phyloP scores from a whole-genome alignment of 2,888 invertebrate species.

The Sarcophaga caerulescens region DNA sequence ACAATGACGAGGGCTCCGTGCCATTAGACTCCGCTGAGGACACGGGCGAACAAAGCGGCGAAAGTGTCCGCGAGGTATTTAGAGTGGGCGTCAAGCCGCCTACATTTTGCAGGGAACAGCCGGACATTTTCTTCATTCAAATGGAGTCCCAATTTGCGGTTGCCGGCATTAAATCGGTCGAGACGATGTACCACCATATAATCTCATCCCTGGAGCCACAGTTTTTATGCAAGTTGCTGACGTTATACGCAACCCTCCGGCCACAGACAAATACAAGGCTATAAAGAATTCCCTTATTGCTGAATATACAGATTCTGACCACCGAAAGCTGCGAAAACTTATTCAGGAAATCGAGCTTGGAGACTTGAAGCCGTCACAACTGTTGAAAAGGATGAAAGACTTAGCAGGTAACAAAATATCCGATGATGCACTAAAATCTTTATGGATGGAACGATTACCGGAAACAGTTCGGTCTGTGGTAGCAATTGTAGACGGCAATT shows the following conservation, averaged over 20 bases:
- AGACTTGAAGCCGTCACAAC: conserved; percentile 31
- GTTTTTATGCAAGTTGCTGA: conserved; percentile 31
- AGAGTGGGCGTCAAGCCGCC: neutral
- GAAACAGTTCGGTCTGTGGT: conserved; percentile 13
- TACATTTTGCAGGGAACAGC: neutral
- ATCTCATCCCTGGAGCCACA: conserved; percentile 21
- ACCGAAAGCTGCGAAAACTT: conserved; percentile 33
- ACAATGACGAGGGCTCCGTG: too few species aligned
- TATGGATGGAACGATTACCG: conserved; percentile 28
- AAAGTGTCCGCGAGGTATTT: neutral
- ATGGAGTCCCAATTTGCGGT: neutral
- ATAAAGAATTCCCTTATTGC: conserved; percentile 28
- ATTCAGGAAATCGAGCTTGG: conserved; percentile 42
- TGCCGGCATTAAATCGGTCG: neutral
- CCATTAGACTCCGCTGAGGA: too few species aligned
- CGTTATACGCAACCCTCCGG: conserved; percentile 26
- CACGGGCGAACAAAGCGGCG: too few species aligned
- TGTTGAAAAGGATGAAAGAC: conserved; percentile 37
- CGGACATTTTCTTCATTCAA: neutral
- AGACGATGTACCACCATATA: conserved; percentile 26
- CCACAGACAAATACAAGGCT: conserved; percentile 6
- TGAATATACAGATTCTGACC: conserved; percentile 42
- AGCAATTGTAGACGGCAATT: conserved; percentile 11
- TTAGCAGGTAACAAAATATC: conserved; percentile 24
- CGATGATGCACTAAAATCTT: conserved; percentile 35